A percentile compares a stretch with the other conserved stretches of the same genome.
Conservation (phyloP, 2,797 vertebrate genomes). For the Sebastiscus albofasciatus region DNA sequence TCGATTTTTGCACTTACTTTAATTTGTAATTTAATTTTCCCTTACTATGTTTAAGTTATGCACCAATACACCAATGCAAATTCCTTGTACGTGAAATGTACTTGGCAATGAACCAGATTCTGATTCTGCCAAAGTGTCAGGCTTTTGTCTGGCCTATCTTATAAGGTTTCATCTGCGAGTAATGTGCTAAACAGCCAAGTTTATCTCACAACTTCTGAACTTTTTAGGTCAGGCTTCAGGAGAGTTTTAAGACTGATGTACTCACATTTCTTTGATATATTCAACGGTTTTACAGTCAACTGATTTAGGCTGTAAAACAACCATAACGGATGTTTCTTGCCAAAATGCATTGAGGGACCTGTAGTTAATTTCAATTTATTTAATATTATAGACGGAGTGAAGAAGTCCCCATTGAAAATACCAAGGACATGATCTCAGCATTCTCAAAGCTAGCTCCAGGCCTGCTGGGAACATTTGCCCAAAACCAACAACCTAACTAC, state of each 20-base stretch:
- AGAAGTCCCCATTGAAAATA: neutral
- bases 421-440: neutral
- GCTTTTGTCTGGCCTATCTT: neutral
- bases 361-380: neutral
- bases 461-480: neutral
- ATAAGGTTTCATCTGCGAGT: neutral
- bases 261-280: neutral
- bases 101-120: no score
- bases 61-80: no score
- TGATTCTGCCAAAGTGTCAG: neutral
- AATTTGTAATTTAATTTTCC: no score
- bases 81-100: no score
- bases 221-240: neutral
- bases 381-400: neutral
- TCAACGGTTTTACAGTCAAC: no score
- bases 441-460: neutral
- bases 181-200: neutral
- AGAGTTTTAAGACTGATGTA: neutral
- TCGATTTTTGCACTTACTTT: no score
- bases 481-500: neutral
- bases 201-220: neutral
- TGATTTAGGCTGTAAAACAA: no score
- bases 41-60: no score
- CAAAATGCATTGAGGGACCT: neutral
- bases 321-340: neutral